Conservation (phyloP, 1,140 invertebrate genomes). For the Brachionus paranguensis region DNA sequence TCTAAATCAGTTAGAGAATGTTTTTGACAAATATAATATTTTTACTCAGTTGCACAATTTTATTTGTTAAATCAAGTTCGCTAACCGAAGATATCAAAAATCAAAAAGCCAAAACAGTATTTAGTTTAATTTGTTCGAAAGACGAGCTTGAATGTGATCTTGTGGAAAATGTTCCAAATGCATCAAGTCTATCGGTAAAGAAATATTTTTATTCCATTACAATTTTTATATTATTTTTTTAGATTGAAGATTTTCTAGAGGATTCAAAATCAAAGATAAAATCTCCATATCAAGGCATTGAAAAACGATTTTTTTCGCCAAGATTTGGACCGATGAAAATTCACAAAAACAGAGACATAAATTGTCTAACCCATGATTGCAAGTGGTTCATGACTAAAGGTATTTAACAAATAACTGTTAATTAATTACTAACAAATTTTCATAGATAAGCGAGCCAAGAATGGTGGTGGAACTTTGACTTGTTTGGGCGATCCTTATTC, state of each 20-base stretch:
- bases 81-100: not conserved
- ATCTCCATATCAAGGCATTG: not conserved
- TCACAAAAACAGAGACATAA: constrained; percentile 8
- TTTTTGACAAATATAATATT: not conserved
- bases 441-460: not conserved
- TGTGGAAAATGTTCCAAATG: not conserved
- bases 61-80: not conserved
- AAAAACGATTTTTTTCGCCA: not conserved
- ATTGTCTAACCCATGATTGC: constrained; percentile 17
- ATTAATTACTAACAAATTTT: not conserved
- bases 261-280: not conserved
- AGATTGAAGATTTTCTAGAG: not conserved
- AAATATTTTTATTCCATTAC: not conserved
- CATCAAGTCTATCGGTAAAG: not conserved
- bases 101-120: not conserved
- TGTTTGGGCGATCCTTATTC: constrained; percentile 23
- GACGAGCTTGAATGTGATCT: not conserved
- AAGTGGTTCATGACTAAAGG: constrained; percentile 12
- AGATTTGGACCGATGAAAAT: not conserved
- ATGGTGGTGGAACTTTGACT: constrained; percentile 16
- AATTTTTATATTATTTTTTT: not conserved
- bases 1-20: not conserved
- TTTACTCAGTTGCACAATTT: not conserved
- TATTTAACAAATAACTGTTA: not conserved
- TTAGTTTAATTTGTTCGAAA: constrained; percentile 11